Percentiles rank a stretch among this genome's conserved stretches.
Conservation (phyloP, 2,113 vertebrate genomes). For the Oreochromis spilurus region DNA sequence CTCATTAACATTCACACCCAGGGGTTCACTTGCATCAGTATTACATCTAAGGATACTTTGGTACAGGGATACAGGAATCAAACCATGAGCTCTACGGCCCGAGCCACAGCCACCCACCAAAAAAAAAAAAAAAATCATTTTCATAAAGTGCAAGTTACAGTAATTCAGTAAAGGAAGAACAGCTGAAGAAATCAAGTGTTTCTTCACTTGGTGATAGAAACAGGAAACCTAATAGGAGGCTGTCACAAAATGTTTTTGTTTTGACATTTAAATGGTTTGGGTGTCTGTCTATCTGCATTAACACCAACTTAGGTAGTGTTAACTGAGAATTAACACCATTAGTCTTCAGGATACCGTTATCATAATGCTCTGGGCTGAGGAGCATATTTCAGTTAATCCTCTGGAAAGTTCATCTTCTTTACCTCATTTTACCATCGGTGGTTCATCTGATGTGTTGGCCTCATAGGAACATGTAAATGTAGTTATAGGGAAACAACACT, state of each 20-base stretch:
- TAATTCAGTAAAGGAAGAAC: rapidly evolving
- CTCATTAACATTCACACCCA: neutral
- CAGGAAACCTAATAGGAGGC: neutral
- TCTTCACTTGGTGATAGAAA: rapidly evolving
- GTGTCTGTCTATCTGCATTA: neutral
- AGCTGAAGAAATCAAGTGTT: neutral
- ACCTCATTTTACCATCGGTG: rapidly evolving
- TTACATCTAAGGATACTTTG: neutral
- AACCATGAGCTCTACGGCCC: neutral
- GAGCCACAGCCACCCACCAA: neutral
- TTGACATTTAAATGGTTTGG: neutral
- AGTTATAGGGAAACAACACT: neutral
- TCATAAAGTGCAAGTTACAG: neutral
- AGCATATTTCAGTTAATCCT: neutral
- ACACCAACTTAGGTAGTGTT: neutral
- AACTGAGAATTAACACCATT: neutral
- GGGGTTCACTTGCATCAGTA: neutral
- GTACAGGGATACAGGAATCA: neutral
- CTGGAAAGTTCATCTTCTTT: neutral
- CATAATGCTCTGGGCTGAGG: neutral
- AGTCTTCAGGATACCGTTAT: neutral
- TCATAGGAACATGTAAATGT: neutral
- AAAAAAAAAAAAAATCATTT: rapidly evolving
- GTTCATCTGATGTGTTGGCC: neutral
- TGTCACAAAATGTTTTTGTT: neutral